phyloP scores from a whole-genome alignment of 1,140 invertebrate species.

The Hormaphis cornu region DNA sequence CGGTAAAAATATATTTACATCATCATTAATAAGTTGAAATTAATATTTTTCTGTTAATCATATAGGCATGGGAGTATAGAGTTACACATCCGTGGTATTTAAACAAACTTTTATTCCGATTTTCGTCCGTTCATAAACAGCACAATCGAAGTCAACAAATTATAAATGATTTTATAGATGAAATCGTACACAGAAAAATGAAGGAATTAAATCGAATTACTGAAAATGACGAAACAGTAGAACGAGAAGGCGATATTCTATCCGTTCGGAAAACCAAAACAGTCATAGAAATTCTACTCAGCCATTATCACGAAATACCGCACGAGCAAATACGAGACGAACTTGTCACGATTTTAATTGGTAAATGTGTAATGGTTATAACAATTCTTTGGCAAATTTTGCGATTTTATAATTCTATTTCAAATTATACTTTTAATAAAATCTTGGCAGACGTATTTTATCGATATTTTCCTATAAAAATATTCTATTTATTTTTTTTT shows the following conservation, averaged over 20 bases:
- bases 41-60: background rate
- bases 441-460: too few relatives aligned
- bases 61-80: slow-evolving; percentile 18
- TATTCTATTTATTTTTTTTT: too few relatives aligned
- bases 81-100: slow-evolving; percentile 8
- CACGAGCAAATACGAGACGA: slow-evolving; percentile 33
- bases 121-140: background rate
- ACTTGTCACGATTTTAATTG: slow-evolving; percentile 30
- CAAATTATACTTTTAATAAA: too few relatives aligned
- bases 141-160: slow-evolving; percentile 12
- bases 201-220: background rate
- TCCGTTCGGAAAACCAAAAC: slow-evolving; percentile 9
- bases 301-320: background rate
- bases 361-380: too few relatives aligned
- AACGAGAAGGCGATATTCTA: background rate
- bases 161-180: slow-evolving; percentile 10
- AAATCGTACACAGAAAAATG: slow-evolving; percentile 7
- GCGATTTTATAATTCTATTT: too few relatives aligned
- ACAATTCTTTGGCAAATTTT: too few relatives aligned
- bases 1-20: background rate
- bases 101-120: slow-evolving; percentile 5
- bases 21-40: background rate
- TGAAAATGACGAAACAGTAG: background rate
- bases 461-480: too few relatives aligned
- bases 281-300: background rate